A percentile compares a stretch with the other conserved stretches of the same genome.
phyloP scores from a whole-genome alignment of 2,113 vertebrate species.

The Paracanthobrama guichenoti region DNA sequence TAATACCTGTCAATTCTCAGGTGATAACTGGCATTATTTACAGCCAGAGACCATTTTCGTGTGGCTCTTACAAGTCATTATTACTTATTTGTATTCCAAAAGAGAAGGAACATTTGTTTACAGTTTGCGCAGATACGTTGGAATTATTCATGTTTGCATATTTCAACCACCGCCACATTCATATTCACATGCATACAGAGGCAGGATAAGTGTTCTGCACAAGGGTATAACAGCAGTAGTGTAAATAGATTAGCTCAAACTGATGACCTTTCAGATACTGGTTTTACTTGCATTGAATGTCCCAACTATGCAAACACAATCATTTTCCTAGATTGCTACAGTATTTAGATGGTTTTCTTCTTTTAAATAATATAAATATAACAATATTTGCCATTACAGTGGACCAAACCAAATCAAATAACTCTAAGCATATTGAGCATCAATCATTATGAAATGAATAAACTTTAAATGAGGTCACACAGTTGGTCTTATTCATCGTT shows the following conservation, averaged over 20 bases:
- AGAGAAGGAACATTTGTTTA: conserved; percentile 16
- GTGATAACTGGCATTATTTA: neutral
- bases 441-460: conserved; percentile 6
- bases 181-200: neutral
- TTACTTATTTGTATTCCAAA: conserved; percentile 29
- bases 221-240: neutral
- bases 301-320: neutral
- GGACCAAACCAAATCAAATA: neutral
- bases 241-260: conserved; percentile 13
- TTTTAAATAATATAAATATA: neutral
- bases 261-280: neutral
- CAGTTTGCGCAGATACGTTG: neutral
- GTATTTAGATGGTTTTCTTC: neutral
- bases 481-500: neutral
- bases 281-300: neutral
- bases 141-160: conserved; percentile 33
- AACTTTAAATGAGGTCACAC: neutral
- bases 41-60: neutral
- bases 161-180: conserved; percentile 17
- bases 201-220: neutral
- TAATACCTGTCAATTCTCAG: neutral
- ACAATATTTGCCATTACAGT: neutral
- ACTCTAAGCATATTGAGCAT: neutral
- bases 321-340: neutral
- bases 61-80: neutral